phyloP scores from a whole-genome alignment of 2,888 invertebrate genomes.

The Hylaea fasciaria region DNA sequence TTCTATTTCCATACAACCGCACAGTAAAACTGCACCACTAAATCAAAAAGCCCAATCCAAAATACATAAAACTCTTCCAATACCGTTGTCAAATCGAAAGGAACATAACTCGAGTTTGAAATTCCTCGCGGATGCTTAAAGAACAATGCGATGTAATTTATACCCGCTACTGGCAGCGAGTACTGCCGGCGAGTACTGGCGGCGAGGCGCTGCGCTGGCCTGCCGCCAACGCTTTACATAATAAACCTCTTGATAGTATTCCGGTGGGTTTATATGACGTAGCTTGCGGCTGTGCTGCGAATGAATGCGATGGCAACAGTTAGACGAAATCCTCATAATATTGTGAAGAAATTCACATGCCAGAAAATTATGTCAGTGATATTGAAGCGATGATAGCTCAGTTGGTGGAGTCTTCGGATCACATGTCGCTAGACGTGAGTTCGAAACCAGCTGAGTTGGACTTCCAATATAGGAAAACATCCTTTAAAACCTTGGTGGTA shows the following conservation, averaged over 20 bases:
- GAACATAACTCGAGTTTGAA: constrained; percentile 38
- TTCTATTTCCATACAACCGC: not conserved
- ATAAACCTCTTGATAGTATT: constrained; percentile 57
- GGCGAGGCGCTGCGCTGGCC: constrained; percentile 50
- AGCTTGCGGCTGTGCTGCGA: constrained; percentile 26
- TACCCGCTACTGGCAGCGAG: constrained; percentile 48
- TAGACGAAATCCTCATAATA: no score
- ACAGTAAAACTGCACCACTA: not conserved
- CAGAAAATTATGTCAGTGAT: no score
- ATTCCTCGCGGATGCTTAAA: constrained; percentile 55
- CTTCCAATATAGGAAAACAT: no score
- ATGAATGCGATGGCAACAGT: not conserved
- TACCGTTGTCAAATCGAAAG: constrained; percentile 32
- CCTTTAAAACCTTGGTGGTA: no score
- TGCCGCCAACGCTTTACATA: constrained; percentile 57
- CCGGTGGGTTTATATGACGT: constrained; percentile 52
- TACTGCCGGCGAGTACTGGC: constrained; percentile 53
- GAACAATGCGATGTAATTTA: constrained; percentile 67
- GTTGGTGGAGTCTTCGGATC: no score
- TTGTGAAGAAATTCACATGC: no score
- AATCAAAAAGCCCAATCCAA: no score
- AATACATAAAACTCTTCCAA: constrained; percentile 2
- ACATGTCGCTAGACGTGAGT: no score
- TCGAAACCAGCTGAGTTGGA: no score
- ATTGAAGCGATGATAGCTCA: no score